A percentile compares a stretch with the other conserved stretches of the same genome.
Evolutionary conservation across 2,888 invertebrate genomes (phyloP).

Genomic region (Thymelicus sylvestris): DNA sequence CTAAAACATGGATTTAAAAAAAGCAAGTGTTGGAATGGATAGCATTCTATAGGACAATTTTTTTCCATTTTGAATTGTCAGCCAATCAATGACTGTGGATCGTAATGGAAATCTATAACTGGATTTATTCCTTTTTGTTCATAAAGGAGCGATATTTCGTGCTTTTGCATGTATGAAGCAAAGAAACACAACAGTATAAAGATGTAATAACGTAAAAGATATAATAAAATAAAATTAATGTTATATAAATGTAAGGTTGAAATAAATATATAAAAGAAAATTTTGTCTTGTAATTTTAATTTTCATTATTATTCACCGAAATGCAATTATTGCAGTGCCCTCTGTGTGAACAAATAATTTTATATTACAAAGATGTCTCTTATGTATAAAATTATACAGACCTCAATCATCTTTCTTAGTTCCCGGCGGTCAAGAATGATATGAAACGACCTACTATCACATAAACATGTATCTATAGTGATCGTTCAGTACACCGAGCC

Average conservation of each 20-base stretch:
- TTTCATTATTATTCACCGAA: conserved; percentile 61
- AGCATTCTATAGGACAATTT: not conserved
- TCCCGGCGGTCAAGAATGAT: conserved; percentile 45
- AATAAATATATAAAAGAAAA: conserved; percentile 49
- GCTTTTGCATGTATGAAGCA: not conserved
- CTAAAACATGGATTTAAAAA: not conserved
- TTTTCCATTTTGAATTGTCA: too few species aligned
- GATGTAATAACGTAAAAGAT: conserved; percentile 12
- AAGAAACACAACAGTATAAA: not conserved
- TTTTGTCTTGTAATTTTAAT: conserved; percentile 74
- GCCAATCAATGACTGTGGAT: too few species aligned
- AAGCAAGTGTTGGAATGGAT: not conserved
- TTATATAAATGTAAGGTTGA: conserved; percentile 32
- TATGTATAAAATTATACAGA: conserved; percentile 57
- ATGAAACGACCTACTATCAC: conserved; percentile 49
- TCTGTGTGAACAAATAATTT: conserved; percentile 59
- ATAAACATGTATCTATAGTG: conserved; percentile 33
- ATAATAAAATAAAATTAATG: conserved; percentile 23
- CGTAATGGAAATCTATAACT: too few species aligned
- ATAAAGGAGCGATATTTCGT: not conserved
- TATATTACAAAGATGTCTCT: conserved; percentile 56
- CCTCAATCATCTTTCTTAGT: conserved; percentile 43
- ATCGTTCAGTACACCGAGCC: conserved; percentile 38
- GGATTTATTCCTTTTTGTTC: not conserved
- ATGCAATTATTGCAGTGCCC: conserved; percentile 65